Base-by-base conservation (phyloP, 2,888 invertebrate species). In the Polymixis flavicincta region DNA sequence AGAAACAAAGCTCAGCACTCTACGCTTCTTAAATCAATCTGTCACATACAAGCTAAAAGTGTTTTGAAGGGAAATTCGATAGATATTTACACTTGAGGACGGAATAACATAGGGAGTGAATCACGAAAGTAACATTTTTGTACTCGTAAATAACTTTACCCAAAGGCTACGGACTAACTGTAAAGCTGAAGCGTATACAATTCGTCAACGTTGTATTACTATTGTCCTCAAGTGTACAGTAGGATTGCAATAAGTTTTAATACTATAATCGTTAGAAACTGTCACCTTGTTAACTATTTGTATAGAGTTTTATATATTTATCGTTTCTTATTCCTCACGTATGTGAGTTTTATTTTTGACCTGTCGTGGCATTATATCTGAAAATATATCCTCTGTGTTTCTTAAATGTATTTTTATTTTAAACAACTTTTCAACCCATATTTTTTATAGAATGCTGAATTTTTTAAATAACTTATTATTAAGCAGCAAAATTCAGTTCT, bases 341-440 rank as follows among this genome's bases (percentile, higher is more conserved):
- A 90, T 76, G 94, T 94, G 94, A 94, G 93, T 92, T 94, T 95
- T 95, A 92, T 95, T 96, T 96, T 95, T 92, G 93, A 95, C 95
- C 96, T 96, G 92, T 95, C 95, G 93, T 95, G 94, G 94, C 95
- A 95, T 95, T 95, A 94, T 94, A 94, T 95, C 95, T 95, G 94
- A 93, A 95, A 96, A 94, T 96, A 96, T 95, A 96, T 94, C 95
- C 93, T 96, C 95, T 95, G 96, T 96, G 96, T 96, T 96, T 96
- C 96, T 93, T 93, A 94, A 77, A 59, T 79, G 80, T 85, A 86
- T 90, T 94, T 83, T 94, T 94, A 92, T 92, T 94, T 6, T 14
- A 19, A 19, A 54, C 50, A 55, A 32, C 0, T 37, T 69, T 37
- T 7, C 7, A 1, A 32, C 25, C 25, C 25, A 8, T 57, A 8